These are phyloP conservation scores for Spongilla lacustris DNA, from an alignment of 37 sponge, comb jelly and placozoan genomes.

Conservation along the genomic window DNA sequence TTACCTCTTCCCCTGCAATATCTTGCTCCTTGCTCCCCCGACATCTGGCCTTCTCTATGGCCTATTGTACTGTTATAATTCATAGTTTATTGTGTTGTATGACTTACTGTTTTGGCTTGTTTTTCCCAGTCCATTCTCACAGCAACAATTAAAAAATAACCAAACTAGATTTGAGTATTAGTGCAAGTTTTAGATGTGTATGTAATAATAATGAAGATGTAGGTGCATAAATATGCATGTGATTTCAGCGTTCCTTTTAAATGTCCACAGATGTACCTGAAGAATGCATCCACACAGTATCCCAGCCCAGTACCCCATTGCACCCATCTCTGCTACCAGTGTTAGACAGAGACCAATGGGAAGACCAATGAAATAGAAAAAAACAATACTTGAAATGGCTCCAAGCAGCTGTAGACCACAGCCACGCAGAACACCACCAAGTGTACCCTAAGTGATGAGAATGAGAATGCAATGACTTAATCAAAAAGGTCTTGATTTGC, in stretches of 20 bases:
- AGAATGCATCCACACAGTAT: neutral
- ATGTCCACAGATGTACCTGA: too few species aligned
- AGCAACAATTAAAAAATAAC: conserved; percentile 11
- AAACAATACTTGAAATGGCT: conserved; percentile 39
- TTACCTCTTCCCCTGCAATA: too few species aligned
- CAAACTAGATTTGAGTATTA: neutral
- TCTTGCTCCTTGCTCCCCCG: too few species aligned
- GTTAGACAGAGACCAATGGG: conserved; percentile 57
- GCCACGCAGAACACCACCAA: conserved; percentile 53
- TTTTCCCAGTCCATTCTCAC: conserved; percentile 60
- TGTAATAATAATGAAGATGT: too few species aligned
- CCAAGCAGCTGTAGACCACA: conserved; percentile 41
- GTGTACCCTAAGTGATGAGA: conserved; percentile 7
- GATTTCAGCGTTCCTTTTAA: too few species aligned
- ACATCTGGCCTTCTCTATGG: too few species aligned
- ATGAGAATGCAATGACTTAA: neutral
- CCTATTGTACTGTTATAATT: too few species aligned
- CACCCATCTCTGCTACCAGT: conserved; percentile 29
- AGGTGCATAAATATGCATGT: too few species aligned
- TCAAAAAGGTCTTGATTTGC: too few species aligned
- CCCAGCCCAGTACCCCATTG: conserved; percentile 63
- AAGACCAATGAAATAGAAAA: conserved; percentile 56
- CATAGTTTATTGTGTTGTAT: neutral
- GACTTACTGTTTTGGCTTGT: conserved; percentile 44
- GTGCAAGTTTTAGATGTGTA: too few species aligned